These are phyloP conservation scores for Sebastes schlegelii DNA, from an alignment of 2,113 vertebrate genomes.

Conservation along the genomic window DNA sequence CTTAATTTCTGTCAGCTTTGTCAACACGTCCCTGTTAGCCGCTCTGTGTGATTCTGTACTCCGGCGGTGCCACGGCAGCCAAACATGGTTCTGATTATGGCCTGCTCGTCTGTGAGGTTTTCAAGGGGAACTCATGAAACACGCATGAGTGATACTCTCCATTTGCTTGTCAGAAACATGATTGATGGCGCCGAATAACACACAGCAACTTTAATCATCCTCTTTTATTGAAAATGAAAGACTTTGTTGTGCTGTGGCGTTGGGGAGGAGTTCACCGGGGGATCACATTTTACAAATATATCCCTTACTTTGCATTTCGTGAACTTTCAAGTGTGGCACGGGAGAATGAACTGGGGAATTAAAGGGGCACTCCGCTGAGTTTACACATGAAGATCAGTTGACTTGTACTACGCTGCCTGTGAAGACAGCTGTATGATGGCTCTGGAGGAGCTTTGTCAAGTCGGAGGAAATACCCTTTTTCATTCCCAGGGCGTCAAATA, in stretches of 20 bases:
- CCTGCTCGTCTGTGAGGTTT: conserved; percentile 71
- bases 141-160: conserved; percentile 62
- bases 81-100: conserved; percentile 75
- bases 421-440: not conserved
- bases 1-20: conserved; percentile 43
- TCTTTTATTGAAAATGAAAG: conserved; percentile 66
- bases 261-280: conserved; percentile 44
- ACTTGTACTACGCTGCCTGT: not conserved
- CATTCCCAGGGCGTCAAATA: no score
- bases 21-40: conserved; percentile 31
- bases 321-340: conserved; percentile 35
- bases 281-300: conserved; percentile 53
- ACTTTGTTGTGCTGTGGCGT: conserved; percentile 50
- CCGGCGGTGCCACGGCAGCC: conserved; percentile 37
- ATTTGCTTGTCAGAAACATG: conserved; percentile 75
- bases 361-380: conserved; percentile 23
- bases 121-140: conserved; percentile 61
- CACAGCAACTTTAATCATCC: conserved; percentile 65
- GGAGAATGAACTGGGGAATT: conserved; percentile 43
- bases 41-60: conserved; percentile 30
- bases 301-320: conserved; percentile 35
- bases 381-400: conserved; percentile 5
- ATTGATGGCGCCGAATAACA: conserved; percentile 77
- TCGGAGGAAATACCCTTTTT: not conserved
- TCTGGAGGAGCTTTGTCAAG: not conserved